A percentile compares a stretch with the other conserved stretches of the same genome.
phyloP scores from a whole-genome alignment of 2,113 vertebrate species.

The Hypanus sabinus region DNA sequence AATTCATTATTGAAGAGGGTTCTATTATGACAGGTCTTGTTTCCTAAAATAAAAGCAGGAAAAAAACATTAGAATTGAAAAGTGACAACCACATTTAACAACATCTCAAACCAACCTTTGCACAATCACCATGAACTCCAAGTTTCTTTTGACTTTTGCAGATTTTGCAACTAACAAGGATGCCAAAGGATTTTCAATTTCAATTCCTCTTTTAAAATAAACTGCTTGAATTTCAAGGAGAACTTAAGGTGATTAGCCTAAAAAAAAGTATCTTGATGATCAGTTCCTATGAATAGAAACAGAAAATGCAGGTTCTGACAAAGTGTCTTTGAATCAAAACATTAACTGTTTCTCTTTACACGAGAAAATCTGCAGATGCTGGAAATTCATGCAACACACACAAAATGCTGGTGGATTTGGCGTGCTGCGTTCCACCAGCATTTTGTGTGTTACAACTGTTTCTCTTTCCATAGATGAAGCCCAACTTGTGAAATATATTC shows the following conservation, averaged over 20 bases:
- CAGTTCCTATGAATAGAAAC: not conserved
- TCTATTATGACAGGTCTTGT: conserved; percentile 80
- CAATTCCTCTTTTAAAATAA: not conserved
- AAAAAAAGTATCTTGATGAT: not conserved
- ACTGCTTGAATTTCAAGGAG: not conserved
- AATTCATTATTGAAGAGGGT: conserved; percentile 74
- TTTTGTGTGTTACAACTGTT: no score
- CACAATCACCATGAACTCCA: not conserved
- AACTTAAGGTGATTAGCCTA: not conserved
- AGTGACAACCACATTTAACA: not conserved
- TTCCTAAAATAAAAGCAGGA: conserved; percentile 61
- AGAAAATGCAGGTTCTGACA: no score
- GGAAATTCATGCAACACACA: no score
- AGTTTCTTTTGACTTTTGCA: not conserved
- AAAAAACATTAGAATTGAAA: not conserved
- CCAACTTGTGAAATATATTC: no score
- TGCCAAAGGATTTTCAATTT: no score
- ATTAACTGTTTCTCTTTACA: no score
- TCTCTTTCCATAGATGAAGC: no score
- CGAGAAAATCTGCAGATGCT: no score
- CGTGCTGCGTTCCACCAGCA: no score
- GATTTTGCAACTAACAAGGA: not conserved
- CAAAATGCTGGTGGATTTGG: no score
- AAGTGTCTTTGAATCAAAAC: no score
- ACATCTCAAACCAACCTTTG: not conserved